Evolutionary conservation across 1,140 invertebrate species (phyloP).

Genomic region (Bombus superbus): DNA sequence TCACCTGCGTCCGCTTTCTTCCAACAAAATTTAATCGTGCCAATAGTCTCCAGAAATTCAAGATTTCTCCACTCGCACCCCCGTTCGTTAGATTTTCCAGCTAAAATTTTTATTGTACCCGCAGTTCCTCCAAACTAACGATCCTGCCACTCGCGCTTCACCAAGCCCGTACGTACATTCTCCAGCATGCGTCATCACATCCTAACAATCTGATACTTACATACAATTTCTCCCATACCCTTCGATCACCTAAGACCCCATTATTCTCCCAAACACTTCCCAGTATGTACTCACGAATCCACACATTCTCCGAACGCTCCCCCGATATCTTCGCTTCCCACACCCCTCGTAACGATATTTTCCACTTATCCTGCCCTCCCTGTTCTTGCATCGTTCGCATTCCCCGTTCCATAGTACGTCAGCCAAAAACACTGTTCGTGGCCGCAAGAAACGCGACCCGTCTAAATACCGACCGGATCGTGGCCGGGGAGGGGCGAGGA

Average conservation of each 20-base stretch:
- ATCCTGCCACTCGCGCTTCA: no score
- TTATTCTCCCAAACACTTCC: neutral
- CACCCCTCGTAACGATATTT: neutral
- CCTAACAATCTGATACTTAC: neutral
- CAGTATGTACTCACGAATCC: neutral
- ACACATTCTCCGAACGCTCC: neutral
- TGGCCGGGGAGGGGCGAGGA: neutral
- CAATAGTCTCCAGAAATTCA: neutral
- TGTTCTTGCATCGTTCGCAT: neutral
- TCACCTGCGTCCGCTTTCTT: neutral
- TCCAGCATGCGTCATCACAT: neutral
- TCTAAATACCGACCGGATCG: constrained; percentile 8
- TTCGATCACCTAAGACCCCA: neutral
- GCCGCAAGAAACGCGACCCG: neutral
- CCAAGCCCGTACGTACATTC: neutral
- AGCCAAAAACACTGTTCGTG: neutral
- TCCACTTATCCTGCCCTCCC: neutral
- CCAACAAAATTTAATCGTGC: neutral
- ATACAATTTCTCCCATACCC: neutral
- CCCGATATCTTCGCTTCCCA: neutral
- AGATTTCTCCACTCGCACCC: no score
- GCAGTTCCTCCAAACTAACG: neutral
- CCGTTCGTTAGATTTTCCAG: no score
- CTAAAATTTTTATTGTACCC: neutral
- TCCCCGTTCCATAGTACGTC: neutral